phyloP scores from a whole-genome alignment of 2,113 vertebrate species.

The Phylloscopus trochiloides region DNA sequence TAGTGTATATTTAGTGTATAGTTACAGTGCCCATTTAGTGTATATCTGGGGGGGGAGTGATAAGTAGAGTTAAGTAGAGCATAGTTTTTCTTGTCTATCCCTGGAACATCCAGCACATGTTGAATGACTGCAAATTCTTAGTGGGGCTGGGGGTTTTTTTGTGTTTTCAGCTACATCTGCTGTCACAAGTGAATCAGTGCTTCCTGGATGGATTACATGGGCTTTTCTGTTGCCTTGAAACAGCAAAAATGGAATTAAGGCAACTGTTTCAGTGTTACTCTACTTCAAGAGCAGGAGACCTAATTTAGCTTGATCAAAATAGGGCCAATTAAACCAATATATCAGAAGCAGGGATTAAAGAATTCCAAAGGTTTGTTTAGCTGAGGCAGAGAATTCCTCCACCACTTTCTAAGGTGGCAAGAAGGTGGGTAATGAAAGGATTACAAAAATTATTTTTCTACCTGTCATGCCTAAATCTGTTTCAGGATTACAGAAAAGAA shows the following conservation, averaged over 20 bases:
- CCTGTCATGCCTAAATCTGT: conserved; percentile 17
- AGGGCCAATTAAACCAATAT: background rate
- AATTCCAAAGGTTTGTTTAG: background rate
- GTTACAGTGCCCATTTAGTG: background rate
- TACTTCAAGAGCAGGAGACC: background rate
- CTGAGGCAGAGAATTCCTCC: background rate
- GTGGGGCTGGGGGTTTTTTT: background rate
- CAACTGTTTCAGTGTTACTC: background rate
- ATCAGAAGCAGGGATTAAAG: background rate
- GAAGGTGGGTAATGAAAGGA: background rate
- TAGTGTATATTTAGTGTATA: too few relatives aligned
- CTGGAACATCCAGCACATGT: background rate
- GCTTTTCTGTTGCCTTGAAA: background rate
- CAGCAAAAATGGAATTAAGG: background rate
- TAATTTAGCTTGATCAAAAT: background rate
- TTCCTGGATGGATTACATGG: background rate
- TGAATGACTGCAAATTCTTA: background rate
- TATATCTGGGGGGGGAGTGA: fast-evolving
- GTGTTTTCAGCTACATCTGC: background rate
- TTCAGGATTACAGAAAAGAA: conserved; percentile 29
- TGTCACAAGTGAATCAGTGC: background rate
- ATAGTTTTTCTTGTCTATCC: background rate
- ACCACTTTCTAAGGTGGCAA: background rate
- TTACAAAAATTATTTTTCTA: conserved; percentile 36
- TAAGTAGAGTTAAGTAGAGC: background rate